These are phyloP conservation scores for Mobula hypostoma DNA, from an alignment of 2,113 vertebrate genomes.

Conservation along the genomic window DNA sequence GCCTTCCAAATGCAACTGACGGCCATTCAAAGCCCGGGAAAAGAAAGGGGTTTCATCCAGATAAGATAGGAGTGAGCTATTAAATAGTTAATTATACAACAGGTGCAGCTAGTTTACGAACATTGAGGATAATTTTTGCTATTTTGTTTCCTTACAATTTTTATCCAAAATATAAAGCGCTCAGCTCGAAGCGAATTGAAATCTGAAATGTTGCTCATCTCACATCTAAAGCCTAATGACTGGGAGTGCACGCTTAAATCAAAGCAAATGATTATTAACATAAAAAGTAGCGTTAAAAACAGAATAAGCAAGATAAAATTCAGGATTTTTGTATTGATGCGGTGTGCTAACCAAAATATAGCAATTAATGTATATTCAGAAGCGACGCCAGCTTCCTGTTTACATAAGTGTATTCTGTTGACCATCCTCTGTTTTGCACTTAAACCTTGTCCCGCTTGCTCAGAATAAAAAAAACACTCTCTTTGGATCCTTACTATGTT, in stretches of 20 bases:
- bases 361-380: neutral
- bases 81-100: conserved; percentile 37
- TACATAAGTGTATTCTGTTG: neutral
- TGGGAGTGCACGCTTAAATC: no score
- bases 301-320: neutral
- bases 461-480: neutral
- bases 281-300: neutral
- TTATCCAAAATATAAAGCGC: neutral
- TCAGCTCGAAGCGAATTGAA: neutral
- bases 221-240: neutral
- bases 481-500: neutral
- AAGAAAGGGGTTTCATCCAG: neutral
- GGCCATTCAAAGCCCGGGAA: neutral
- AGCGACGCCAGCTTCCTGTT: neutral
- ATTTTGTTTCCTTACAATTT: neutral
- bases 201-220: neutral
- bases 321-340: neutral
- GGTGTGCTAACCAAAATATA: neutral
- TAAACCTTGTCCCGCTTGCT: neutral
- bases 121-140: conserved; percentile 17
- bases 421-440: neutral
- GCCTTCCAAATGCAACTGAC: neutral
- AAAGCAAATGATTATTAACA: neutral
- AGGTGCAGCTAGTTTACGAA: conserved; percentile 19
- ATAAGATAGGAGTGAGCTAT: neutral